These are phyloP conservation scores for Rhabdornis inornatus DNA, from an alignment of 2,113 vertebrate genomes.

Conservation along the genomic window DNA sequence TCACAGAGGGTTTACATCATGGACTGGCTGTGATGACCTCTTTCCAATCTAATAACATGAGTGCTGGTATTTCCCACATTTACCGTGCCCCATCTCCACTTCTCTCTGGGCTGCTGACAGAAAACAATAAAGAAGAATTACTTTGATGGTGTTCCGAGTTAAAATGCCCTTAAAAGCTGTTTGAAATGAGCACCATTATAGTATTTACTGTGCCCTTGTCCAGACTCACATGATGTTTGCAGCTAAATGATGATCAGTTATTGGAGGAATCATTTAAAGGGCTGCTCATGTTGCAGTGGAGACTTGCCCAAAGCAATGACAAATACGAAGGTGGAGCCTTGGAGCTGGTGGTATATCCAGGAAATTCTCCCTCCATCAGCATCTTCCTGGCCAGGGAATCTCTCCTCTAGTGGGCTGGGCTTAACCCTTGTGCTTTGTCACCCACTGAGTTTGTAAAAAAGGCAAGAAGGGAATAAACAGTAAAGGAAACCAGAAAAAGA, in stretches of 20 bases:
- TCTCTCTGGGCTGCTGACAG: background rate
- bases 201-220: conserved; percentile 20
- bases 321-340: background rate
- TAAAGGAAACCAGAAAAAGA: background rate
- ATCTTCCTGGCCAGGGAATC: background rate
- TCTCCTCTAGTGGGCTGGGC: background rate
- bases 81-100: background rate
- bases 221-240: background rate
- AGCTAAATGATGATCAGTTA: background rate
- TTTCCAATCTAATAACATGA: background rate
- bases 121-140: conserved; percentile 51
- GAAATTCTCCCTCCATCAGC: background rate
- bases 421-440: background rate
- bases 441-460: background rate
- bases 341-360: background rate
- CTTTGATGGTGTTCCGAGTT: background rate
- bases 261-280: background rate
- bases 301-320: background rate
- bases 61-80: background rate
- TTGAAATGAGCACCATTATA: background rate
- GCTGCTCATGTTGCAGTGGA: background rate
- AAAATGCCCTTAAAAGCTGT: conserved; percentile 40
- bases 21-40: background rate
- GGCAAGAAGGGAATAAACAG: background rate
- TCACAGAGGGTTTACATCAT: background rate